Conservation (phyloP, 2,113 vertebrate species). For the Hepsetus odoe region DNA sequence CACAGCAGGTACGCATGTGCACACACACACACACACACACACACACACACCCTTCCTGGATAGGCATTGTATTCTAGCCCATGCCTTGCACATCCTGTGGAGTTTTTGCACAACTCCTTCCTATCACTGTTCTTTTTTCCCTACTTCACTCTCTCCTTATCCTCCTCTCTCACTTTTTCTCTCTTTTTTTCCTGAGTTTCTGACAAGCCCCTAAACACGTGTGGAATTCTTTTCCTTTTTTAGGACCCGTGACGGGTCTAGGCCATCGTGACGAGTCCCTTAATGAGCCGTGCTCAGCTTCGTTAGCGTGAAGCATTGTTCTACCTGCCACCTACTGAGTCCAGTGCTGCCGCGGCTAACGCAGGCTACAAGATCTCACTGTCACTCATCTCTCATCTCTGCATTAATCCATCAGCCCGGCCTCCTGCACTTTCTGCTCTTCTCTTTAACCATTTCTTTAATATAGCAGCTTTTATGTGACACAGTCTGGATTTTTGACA, state of each 20-base stretch:
- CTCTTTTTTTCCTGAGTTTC: neutral
- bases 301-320: conserved; percentile 30
- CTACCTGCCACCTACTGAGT: conserved; percentile 47
- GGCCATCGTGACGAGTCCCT: conserved; percentile 9
- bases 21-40: conserved; percentile 54
- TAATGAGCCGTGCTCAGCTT: conserved; percentile 29
- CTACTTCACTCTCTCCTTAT: neutral
- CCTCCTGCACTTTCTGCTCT: neutral
- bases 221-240: neutral
- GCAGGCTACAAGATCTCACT: neutral
- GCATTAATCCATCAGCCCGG: neutral
- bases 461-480: neutral
- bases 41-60: conserved; percentile 18
- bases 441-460: neutral
- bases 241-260: conserved; percentile 1
- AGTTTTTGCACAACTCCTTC: neutral
- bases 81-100: conserved; percentile 19
- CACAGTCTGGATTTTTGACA: neutral
- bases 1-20: conserved; percentile 88
- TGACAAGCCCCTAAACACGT: conserved; percentile 3
- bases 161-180: neutral
- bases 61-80: conserved; percentile 17
- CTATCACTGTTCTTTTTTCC: no score
- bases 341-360: neutral
- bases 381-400: neutral